Evolutionary conservation across 2,113 vertebrate genomes (phyloP).

Genomic region (Lamprologus tigripictilis): DNA sequence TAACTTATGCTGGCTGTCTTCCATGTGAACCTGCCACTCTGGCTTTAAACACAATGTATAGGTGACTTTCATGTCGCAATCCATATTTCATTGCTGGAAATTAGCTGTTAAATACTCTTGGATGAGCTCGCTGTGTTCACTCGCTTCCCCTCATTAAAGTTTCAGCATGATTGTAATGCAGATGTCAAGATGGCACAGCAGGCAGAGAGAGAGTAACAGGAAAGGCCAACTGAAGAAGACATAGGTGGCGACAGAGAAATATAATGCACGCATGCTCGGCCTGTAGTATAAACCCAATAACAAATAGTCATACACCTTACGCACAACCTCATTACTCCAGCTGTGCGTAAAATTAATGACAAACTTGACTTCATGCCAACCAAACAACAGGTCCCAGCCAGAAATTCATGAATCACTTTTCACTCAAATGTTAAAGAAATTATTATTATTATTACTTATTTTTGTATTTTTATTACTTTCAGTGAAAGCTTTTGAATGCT

Average conservation of each 20-base stretch:
- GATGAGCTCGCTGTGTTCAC: not conserved
- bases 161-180: not conserved
- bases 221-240: not conserved
- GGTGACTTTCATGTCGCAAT: not conserved
- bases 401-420: not conserved
- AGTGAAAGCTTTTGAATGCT: not conserved
- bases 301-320: not conserved
- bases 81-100: constrained; percentile 18
- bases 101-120: not conserved
- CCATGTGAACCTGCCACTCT: not conserved
- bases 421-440: not conserved
- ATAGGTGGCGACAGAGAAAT: not conserved
- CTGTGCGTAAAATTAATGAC: not conserved
- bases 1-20: not conserved
- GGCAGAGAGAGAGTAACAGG: not conserved
- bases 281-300: not conserved
- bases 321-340: not conserved
- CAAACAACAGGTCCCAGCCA: not conserved
- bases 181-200: not conserved
- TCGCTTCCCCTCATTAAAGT: constrained; percentile 17
- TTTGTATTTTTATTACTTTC: not conserved
- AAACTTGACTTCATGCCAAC: not conserved
- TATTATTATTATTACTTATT: not conserved
- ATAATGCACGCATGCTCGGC: not conserved
- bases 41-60: not conserved